Conservation (phyloP, 2,797 vertebrate genomes). For the Poliocrania exsul region DNA sequence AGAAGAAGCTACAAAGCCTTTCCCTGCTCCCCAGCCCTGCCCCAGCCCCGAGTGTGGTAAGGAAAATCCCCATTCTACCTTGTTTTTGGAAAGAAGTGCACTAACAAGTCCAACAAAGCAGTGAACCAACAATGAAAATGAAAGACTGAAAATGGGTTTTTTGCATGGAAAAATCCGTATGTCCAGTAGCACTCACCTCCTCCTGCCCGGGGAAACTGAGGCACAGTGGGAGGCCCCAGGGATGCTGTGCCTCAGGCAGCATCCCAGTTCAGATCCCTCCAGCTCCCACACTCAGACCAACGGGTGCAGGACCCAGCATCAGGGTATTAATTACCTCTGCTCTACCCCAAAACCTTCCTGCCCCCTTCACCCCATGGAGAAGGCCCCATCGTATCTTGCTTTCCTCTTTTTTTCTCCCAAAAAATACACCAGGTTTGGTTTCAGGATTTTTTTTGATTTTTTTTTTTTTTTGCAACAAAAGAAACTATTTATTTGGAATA, state of each 20-base stretch:
- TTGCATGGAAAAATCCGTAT: rapidly evolving
- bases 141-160: background rate
- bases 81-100: background rate
- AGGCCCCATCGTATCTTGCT: rapidly evolving
- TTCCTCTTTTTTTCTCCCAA: background rate
- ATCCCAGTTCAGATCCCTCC: background rate
- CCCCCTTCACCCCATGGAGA: background rate
- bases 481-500: slow-evolving; percentile 96
- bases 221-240: background rate
- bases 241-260: background rate
- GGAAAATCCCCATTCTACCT: background rate
- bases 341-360: background rate
- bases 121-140: background rate
- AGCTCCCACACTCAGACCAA: background rate
- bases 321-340: background rate
- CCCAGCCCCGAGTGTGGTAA: too few relatives aligned
- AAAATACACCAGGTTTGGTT: slow-evolving; percentile 34
- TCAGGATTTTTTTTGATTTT: background rate
- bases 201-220: background rate
- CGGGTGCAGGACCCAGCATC: background rate
- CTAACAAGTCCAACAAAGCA: background rate
- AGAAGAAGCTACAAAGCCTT: background rate
- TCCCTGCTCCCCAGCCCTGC: background rate
- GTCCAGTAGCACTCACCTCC: rapidly evolving
- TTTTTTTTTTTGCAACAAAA: slow-evolving; percentile 87